A percentile compares a stretch with the other conserved stretches of the same genome.
Conservation (phyloP, 2,888 invertebrate species). For the Synergus itoensis region DNA sequence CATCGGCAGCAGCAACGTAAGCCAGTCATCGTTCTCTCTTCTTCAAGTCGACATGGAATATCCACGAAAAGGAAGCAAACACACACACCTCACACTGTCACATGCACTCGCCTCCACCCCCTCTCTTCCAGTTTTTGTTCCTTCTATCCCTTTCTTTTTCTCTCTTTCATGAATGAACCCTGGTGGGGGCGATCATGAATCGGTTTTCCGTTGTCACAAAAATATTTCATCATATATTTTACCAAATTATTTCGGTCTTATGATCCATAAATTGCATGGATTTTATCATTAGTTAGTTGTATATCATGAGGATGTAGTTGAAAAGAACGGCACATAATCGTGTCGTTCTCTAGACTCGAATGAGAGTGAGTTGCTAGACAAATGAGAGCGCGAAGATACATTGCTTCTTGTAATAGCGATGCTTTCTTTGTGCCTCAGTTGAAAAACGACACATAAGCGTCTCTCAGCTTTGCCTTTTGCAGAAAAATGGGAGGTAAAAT, state of each 20-base stretch:
- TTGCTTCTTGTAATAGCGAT: not conserved
- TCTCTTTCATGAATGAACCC: slow-evolving; percentile 3
- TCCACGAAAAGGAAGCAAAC: slow-evolving; percentile 47
- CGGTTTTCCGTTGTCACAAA: slow-evolving; percentile 14
- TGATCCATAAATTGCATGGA: too few relatives aligned
- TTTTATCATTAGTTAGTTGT: too few relatives aligned
- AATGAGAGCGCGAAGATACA: not conserved
- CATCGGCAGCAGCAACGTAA: slow-evolving; percentile 57
- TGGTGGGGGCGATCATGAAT: slow-evolving; percentile 30
- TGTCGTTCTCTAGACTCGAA: too few relatives aligned
- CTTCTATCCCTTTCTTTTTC: slow-evolving; percentile 18
- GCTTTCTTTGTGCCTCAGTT: too few relatives aligned
- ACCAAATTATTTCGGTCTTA: too few relatives aligned
- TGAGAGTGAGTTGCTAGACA: too few relatives aligned
- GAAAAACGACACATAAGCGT: not conserved
- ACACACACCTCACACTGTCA: slow-evolving; percentile 35
- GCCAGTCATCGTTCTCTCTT: slow-evolving; percentile 68
- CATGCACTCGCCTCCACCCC: slow-evolving; percentile 39
- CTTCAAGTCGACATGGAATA: slow-evolving; percentile 61
- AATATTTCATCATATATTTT: not conserved
- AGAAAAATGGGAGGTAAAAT: not conserved
- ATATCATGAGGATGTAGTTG: not conserved
- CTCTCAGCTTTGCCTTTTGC: not conserved
- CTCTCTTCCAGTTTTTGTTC: slow-evolving; percentile 13
- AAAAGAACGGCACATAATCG: not conserved